Evolutionary conservation across 2,888 invertebrate genomes (phyloP), one percentile per base, ranked within the genome.

Genomic region (Vandiemenella viatica): DNA sequence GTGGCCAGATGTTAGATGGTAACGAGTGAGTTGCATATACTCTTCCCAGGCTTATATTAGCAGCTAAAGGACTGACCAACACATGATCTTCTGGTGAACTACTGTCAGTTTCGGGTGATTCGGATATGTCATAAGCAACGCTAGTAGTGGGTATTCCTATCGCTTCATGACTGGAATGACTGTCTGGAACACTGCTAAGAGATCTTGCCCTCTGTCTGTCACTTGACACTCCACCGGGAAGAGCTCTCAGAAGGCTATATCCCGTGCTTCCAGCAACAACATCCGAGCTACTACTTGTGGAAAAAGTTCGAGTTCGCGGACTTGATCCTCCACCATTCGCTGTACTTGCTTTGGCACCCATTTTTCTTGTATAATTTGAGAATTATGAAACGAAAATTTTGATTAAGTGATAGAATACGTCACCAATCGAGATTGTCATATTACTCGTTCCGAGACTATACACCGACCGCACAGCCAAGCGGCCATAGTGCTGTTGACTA

Each of bases 1-100:
- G 74, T 59, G 89, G 87, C 87, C 88, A 89, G 72, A 90, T 87
- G 70, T 89, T 89, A 59, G 88, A 86, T 63, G 89, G 89, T 70
- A 89, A 72, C 60, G 88, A 89, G 67, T 89, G 88, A 60, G 89
- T 87, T 53, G 88, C 83, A 63, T 86, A 88, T 26, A 88, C 87
- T 56, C 87, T 73, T 52, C 86, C 83, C 45, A 83, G 72, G 50
- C 80, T 77, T 55, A 80, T 69, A 53, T 67, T 67, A 22, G 69
- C 67, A 37, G 67, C 66, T 49, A 65, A 60, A 37, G 64, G 63
- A 49, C 63, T 62, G 52, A 70, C 71, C 51, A 72, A 65, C 50
- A 69, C 70, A 45, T 75, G 73, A 58, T 82, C 82, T 60, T 83
- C 83, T 44, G 79, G 77, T 55, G 72, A 78, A 62, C 76, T 80